phyloP scores from a whole-genome alignment of 1,140 invertebrate genomes.

The Camponotus vicinus region DNA sequence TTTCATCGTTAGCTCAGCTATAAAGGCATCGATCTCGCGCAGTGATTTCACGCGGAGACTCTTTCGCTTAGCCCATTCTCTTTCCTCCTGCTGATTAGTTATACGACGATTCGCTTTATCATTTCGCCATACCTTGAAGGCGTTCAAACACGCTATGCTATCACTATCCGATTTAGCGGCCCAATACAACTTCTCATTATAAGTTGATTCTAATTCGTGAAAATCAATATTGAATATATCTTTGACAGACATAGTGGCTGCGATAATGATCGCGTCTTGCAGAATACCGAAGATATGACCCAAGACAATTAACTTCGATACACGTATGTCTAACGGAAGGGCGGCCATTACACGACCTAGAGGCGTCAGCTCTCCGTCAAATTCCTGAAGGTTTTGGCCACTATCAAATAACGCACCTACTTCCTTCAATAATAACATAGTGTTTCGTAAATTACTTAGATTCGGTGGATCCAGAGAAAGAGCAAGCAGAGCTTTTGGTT shows the following conservation, averaged over 20 bases:
- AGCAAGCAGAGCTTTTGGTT: slow-evolving; percentile 93
- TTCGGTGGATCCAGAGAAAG: slow-evolving; percentile 95
- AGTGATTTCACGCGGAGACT: slow-evolving; percentile 92
- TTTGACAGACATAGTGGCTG: slow-evolving; percentile 93
- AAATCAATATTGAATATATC: slow-evolving; percentile 93
- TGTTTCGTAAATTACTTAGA: slow-evolving; percentile 92
- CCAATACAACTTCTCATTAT: slow-evolving; percentile 93
- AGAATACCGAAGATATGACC: slow-evolving; percentile 95
- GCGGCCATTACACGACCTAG: slow-evolving; percentile 94
- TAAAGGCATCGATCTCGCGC: slow-evolving; percentile 90
- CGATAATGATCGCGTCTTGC: slow-evolving; percentile 95
- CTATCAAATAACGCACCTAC: slow-evolving; percentile 90
- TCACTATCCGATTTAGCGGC: slow-evolving; percentile 94
- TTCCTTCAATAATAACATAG: slow-evolving; percentile 95
- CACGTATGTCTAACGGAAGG: slow-evolving; percentile 93
- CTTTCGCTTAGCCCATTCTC: slow-evolving; percentile 90
- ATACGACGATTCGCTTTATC: slow-evolving; percentile 77
- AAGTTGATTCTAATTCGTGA: slow-evolving; percentile 90
- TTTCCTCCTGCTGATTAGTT: slow-evolving; percentile 84
- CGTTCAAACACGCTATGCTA: slow-evolving; percentile 93
- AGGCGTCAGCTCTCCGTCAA: slow-evolving; percentile 96
- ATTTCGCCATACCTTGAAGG: slow-evolving; percentile 89
- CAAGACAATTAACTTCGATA: slow-evolving; percentile 95
- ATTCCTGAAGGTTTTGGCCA: slow-evolving; percentile 84
- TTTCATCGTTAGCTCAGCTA: slow-evolving; percentile 90